Evolutionary conservation across 2,888 invertebrate species (phyloP).

Genomic region (Cartodere bifasciata): DNA sequence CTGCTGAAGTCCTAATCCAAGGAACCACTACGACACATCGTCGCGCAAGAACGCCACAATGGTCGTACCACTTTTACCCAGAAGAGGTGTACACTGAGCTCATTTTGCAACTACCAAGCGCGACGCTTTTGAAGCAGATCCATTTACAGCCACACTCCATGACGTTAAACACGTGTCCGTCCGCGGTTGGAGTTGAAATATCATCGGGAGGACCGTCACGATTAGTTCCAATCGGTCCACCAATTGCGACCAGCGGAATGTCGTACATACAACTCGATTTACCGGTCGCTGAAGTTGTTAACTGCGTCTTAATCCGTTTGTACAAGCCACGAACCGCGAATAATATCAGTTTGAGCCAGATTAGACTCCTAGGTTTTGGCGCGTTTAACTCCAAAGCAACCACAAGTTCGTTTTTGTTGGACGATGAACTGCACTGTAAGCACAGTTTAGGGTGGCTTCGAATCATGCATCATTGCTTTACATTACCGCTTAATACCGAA

Average conservation of each 20-base stretch:
- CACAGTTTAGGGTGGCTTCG: constrained; percentile 62
- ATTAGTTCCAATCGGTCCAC: constrained; percentile 72
- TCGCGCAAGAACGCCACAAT: constrained; percentile 80
- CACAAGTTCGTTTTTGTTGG: constrained; percentile 32
- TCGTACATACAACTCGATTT: constrained; percentile 76
- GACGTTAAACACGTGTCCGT: constrained; percentile 77
- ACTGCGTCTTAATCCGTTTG: constrained; percentile 57
- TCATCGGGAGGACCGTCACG: constrained; percentile 67
- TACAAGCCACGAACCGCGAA: constrained; percentile 83
- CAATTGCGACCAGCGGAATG: constrained; percentile 75
- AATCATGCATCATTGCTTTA: constrained; percentile 67
- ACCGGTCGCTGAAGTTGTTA: constrained; percentile 73
- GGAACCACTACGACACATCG: constrained; percentile 65
- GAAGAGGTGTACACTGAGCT: constrained; percentile 82
- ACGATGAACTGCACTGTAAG: constrained; percentile 42
- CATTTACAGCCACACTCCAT: constrained; percentile 76
- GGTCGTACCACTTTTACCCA: constrained; percentile 92
- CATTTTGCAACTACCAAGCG: constrained; percentile 75
- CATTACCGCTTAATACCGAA: constrained; percentile 32
- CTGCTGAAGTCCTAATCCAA: constrained; percentile 79
- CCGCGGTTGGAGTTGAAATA: constrained; percentile 76
- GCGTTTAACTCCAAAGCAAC: constrained; percentile 55
- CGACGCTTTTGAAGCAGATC: constrained; percentile 76
- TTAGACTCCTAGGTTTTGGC: constrained; percentile 71
- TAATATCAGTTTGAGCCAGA: constrained; percentile 79